Conservation (phyloP, 1,140 invertebrate species). For the Penaeus indicus region DNA sequence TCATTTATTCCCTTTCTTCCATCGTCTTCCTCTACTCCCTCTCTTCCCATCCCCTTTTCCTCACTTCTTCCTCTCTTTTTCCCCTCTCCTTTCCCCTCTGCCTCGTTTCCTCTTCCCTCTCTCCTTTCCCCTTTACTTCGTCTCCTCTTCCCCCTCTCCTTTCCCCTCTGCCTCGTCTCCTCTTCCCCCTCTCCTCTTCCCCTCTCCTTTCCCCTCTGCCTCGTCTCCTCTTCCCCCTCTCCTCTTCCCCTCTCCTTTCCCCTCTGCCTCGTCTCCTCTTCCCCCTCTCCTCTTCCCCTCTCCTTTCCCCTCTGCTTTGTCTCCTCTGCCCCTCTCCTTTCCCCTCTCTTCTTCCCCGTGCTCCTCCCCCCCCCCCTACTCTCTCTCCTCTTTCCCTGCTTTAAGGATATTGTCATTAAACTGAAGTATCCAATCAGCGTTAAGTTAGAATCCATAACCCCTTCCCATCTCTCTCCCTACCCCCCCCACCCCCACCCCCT, state of each 20-base stretch:
- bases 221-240: too few relatives aligned
- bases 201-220: background rate
- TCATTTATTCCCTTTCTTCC: too few relatives aligned
- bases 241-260: background rate
- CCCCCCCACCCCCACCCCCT: too few relatives aligned
- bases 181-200: background rate
- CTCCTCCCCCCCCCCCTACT: background rate
- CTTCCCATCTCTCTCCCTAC: too few relatives aligned
- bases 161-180: too few relatives aligned
- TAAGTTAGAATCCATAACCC: slow-evolving; percentile 27
- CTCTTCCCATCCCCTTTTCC: too few relatives aligned
- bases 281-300: background rate
- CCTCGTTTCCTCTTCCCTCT: background rate
- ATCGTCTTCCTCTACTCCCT: too few relatives aligned
- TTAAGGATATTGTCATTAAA: slow-evolving; percentile 55
- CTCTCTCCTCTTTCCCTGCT: background rate
- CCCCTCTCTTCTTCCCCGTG: background rate
- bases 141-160: background rate
- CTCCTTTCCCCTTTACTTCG: background rate
- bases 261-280: background rate
- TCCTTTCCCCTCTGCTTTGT: background rate
- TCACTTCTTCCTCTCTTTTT: too few relatives aligned
- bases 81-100: background rate
- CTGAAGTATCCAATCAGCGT: slow-evolving; percentile 46
- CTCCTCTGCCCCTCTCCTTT: background rate